Conservation (phyloP, 2,113 vertebrate genomes). For the Hyaena hyaena region DNA sequence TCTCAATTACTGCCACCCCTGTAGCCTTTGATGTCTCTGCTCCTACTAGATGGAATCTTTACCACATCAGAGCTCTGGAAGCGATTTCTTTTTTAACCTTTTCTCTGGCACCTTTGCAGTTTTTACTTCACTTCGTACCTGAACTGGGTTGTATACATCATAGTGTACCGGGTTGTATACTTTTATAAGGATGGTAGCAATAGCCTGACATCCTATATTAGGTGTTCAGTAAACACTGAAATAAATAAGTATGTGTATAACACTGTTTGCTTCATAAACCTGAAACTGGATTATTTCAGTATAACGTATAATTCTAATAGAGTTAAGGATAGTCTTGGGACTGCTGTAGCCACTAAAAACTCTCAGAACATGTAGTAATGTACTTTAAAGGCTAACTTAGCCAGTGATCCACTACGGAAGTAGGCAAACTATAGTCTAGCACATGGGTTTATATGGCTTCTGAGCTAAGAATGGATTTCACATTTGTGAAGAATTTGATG, state of each 20-base stretch:
- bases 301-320: constrained; percentile 18
- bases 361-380: background rate
- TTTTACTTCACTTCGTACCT: background rate
- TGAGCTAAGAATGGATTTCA: background rate
- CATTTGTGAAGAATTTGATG: constrained; percentile 51
- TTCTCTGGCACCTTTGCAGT: background rate
- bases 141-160: background rate
- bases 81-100: background rate
- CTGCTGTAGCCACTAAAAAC: background rate
- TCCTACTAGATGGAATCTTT: background rate
- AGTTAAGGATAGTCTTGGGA: constrained; percentile 37
- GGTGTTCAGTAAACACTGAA: constrained; percentile 28
- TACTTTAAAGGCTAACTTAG: constrained; percentile 1
- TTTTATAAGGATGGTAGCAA: background rate
- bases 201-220: background rate
- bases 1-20: background rate
- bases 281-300: constrained; percentile 40
- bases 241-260: background rate
- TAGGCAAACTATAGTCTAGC: background rate
- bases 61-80: background rate
- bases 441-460: background rate
- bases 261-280: background rate
- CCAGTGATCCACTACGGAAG: background rate
- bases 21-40: background rate
- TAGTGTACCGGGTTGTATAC: background rate